Evolutionary conservation across 2,888 invertebrate genomes (phyloP), one percentile per base, ranked within the genome.

Genomic region (Leptopilina syphax): DNA sequence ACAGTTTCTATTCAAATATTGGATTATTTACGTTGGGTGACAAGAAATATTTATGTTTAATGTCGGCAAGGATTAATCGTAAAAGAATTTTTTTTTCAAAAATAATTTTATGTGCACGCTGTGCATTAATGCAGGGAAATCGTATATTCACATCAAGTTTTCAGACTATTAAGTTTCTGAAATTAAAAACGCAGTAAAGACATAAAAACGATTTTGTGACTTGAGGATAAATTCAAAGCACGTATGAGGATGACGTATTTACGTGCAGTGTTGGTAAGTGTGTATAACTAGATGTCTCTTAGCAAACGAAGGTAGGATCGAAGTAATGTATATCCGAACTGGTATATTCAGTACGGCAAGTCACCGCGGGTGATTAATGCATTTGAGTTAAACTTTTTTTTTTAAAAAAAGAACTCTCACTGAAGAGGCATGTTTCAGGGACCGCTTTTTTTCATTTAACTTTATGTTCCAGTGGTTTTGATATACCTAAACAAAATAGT

Each of bases 301-400:
- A 54, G 12, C 10, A 50, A 50, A 73, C 73, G 54, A 73, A 73
- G 73, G 81, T 80, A 78, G 81, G 81, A 79, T 76, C 81, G 81
- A 81, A 84, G 82, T 80, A 81, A 82, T 80, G 77, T 80, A 82
- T 80, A 81, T 80, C 78, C 79, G n/a, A 27, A 13, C 44, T 44
- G 44, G 44, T 44, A 44, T 44, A 44, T 44, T 44, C 44, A 44
- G 44, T 44, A 44, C 54, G 27, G 83, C 83, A 82, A 80, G 82
- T 80, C 83, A 80, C 44, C 8, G 44, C 8, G 76, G 81, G 86
- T 89, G 91, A 91, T 91, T 90, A 90, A 91, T 91, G 91, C 86
- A 89, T 90, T 88, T 85, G 87, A 85, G 85, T 85, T 86, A 87
- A 87, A 86, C 86, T 87, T 86, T 84, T 83, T 86, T 18, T 18